A percentile compares a stretch with the other conserved stretches of the same genome.
These are phyloP conservation scores for Hyalella azteca DNA, from an alignment of 2,888 invertebrate genomes.

Conservation along the genomic window DNA sequence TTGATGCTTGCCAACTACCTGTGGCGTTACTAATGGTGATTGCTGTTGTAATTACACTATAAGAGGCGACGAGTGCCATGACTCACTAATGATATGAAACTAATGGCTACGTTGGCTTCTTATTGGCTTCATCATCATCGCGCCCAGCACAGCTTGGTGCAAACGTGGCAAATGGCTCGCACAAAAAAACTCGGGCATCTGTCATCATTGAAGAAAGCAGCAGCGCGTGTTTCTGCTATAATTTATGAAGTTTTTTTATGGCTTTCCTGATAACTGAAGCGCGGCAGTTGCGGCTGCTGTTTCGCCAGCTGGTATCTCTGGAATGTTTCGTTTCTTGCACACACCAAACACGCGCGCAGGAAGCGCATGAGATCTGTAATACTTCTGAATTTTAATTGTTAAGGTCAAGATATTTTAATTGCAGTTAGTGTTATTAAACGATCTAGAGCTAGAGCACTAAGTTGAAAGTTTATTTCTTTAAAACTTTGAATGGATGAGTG, in stretches of 20 bases:
- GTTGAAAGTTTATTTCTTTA: too few relatives aligned
- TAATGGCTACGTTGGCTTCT: too few relatives aligned
- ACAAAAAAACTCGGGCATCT: not conserved
- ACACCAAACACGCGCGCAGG: not conserved
- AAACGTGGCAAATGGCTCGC: not conserved
- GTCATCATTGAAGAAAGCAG: slow-evolving; percentile 7
- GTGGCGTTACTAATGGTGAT: too few relatives aligned
- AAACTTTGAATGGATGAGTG: too few relatives aligned
- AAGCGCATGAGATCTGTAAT: not conserved
- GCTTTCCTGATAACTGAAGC: not conserved
- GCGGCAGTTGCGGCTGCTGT: not conserved
- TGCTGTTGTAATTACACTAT: too few relatives aligned
- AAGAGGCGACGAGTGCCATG: too few relatives aligned
- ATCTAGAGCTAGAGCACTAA: too few relatives aligned
- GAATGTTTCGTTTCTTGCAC: slow-evolving; percentile 4
- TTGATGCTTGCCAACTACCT: too few relatives aligned
- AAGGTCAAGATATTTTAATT: too few relatives aligned
- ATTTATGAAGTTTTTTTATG: not conserved
- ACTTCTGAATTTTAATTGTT: not conserved
- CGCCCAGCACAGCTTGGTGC: not conserved
- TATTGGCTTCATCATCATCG: not conserved
- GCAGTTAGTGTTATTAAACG: too few relatives aligned
- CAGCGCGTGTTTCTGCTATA: slow-evolving; percentile 23
- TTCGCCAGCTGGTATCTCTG: slow-evolving; percentile 6
- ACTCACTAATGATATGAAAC: too few relatives aligned